Conservation (phyloP, 2,113 vertebrate genomes). For the Microcebus lehilahytsara region DNA sequence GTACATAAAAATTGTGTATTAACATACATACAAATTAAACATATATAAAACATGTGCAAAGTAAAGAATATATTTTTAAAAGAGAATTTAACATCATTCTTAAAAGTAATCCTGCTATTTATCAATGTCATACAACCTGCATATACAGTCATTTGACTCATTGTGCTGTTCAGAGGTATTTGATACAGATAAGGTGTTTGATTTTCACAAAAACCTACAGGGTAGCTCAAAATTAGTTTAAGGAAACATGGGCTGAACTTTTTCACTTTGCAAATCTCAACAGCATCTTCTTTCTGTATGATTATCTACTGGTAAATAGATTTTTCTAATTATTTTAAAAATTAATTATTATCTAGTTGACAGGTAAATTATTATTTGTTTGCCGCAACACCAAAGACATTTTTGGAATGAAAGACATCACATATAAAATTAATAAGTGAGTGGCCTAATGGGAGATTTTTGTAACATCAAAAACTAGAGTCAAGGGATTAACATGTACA, state of each 20-base stretch:
- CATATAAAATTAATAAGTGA: background rate
- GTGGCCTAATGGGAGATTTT: constrained; percentile 26
- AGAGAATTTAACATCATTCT: background rate
- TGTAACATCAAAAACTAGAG: constrained; percentile 11
- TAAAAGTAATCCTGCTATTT: constrained; percentile 21
- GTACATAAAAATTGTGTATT: background rate
- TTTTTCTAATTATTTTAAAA: constrained; percentile 3
- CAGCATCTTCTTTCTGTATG: background rate
- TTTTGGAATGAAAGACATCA: background rate
- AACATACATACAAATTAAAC: background rate
- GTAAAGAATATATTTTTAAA: background rate
- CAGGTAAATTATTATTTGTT: background rate
- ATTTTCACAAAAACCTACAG: constrained; percentile 36
- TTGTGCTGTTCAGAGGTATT: background rate
- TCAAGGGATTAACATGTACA: background rate
- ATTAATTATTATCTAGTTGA: background rate
- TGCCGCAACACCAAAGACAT: background rate
- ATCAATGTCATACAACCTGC: background rate
- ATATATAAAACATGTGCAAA: background rate
- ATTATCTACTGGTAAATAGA: constrained; percentile 3
- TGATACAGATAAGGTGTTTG: background rate
- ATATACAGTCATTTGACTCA: background rate
- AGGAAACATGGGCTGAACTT: background rate
- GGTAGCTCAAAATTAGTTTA: constrained; percentile 29
- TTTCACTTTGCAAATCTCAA: constrained; percentile 15